Base-by-base conservation (phyloP, 2,113 vertebrate species). In the Gobiocypris rarus region DNA sequence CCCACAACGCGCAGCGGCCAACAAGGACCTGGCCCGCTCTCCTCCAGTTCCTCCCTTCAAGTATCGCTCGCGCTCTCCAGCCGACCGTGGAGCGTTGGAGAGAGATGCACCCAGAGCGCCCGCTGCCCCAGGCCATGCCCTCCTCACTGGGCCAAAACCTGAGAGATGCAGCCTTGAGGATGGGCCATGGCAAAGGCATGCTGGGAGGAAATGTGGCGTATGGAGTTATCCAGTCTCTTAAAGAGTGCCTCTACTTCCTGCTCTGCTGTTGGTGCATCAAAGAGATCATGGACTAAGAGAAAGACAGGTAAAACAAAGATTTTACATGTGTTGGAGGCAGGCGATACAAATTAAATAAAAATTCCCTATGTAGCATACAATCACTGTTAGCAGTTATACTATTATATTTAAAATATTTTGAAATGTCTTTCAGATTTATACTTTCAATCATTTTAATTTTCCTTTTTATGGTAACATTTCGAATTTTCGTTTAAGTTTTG, bases 231-330 rank as follows among this genome's bases (percentile, higher is more conserved):
- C 91, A 89, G 79, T 92, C 93, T 3, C 89, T 96, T 69, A 95
- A 93, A 82, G 95, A 97, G 71, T 93, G 95, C 0, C 87, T 95
- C 19, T 97, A 95, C 80, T 89, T 98, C 80, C 93, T 97, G 15
- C 95, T 98, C 31, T 97, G 97, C 92, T 98, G 97, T 91, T 98
- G 96, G 96, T 98, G 96, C 88, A 91, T 97, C 86, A 95, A 87
- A n/a, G 93, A 96, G 91, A 94, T 99, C 84, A 92, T 98, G 91
- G 96, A 98, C 86, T 97, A 93, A 93, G 15, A 61, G 17, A 34
- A 13, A 59, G 61, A 22, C 8, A 22, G 17, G 17, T 54, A 22
- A 8, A 54, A 54, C 50, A 17, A 48, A 34, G 34, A 34, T 34
- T 34, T 4, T 34, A 34, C 34, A 38, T 0, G 38, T 38, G 38